A percentile compares a stretch with the other conserved stretches of the same genome.
Conservation (phyloP, 2,113 vertebrate genomes). For the Trichechus manatus region DNA sequence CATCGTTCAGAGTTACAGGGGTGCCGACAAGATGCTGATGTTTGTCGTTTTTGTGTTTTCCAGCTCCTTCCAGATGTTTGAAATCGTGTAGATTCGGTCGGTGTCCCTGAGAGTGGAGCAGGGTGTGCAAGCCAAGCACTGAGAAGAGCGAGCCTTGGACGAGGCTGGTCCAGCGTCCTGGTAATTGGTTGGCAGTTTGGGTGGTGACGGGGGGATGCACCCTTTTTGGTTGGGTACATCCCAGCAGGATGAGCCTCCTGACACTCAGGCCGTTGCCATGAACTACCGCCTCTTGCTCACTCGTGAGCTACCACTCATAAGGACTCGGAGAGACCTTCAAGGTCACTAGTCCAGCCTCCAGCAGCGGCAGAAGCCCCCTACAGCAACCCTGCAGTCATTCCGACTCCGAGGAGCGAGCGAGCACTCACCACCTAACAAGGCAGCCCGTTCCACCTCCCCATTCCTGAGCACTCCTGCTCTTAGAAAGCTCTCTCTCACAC, state of each 20-base stretch:
- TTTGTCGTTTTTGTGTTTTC: neutral
- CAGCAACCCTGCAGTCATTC: neutral
- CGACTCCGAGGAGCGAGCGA: neutral
- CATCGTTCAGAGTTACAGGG: too few species aligned
- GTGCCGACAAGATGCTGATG: neutral
- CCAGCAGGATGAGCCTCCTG: neutral
- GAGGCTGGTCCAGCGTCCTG: neutral
- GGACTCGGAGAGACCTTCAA: neutral
- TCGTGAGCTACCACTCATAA: neutral
- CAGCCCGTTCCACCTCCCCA: neutral
- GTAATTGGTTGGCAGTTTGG: neutral
- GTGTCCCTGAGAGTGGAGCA: neutral
- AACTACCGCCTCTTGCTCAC: neutral
- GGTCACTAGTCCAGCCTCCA: neutral
- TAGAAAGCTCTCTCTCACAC: neutral
- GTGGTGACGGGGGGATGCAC: neutral
- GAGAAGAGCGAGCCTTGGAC: constrained; percentile 41
- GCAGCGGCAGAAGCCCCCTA: neutral
- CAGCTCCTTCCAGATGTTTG: constrained; percentile 61
- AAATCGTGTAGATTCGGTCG: constrained; percentile 53
- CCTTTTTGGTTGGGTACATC: neutral
- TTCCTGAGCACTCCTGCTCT: neutral
- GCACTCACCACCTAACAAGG: neutral
- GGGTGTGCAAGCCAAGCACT: neutral
- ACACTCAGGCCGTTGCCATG: neutral